Evolutionary conservation across 2,113 vertebrate genomes (phyloP), one percentile per base, ranked within the genome.

Genomic region (Tauraco erythrolophus): DNA sequence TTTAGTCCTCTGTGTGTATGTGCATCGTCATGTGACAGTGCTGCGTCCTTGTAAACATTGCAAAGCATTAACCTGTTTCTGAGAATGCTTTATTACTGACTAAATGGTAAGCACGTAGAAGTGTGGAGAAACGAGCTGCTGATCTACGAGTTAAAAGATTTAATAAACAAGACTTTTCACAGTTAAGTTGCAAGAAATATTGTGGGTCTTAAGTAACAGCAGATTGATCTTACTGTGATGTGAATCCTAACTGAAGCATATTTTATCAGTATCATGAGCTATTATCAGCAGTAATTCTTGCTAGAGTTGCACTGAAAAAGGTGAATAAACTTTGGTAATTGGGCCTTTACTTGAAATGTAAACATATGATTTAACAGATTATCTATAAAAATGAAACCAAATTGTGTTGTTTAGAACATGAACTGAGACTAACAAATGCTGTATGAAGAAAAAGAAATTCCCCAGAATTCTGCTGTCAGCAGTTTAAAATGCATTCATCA

Each of bases 301-400:
- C 24, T 61, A 31, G 51, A 86, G 65, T 94, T 93, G 75, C 53
- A 76, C 85, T 84, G 53, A 72, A 95, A 96, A 93, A 96, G 85
- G 74, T 92, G 75, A 97, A 97, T 92, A 86, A 94, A 96, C 84
- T 96, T 92, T 92, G 77, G 87, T 97, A 98, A 94, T 84, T 83
- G 82, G 90, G 69, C 76, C 28, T 96, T 97, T 91, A 70, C 31
- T 93, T 19, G 24, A 97, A 97, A 95, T 78, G 91, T 94, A 97
- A 96, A 94, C 77, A 75, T 61, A 88, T 57, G 84, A 96, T 96
- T 96, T 91, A 97, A 97, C 94, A 97, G 96, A 97, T 95, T 84
- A 93, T 71, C 61, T 66, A 71, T 79, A 85, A 77, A 97, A 96
- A 96, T 60, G 91, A 96, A 95, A 60, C 84, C 79, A 82, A 91